Percentiles rank a stretch among this genome's conserved stretches.
Conservation (phyloP, 2,888 invertebrate genomes). For the Leucania comma region DNA sequence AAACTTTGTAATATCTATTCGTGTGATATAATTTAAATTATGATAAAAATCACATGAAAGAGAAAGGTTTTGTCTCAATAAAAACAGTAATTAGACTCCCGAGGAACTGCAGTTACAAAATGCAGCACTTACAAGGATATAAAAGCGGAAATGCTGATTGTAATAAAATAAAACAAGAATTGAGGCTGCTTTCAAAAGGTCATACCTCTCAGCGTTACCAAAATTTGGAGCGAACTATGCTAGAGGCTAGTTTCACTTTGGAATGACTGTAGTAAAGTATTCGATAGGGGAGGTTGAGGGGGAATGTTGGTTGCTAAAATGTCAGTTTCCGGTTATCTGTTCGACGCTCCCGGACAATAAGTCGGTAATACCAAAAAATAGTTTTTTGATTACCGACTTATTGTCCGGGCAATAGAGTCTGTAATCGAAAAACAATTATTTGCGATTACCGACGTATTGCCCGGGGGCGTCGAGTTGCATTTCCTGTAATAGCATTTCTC, state of each 20-base stretch:
- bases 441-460: no score
- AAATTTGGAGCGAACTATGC: constrained; percentile 22
- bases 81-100: background rate
- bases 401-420: no score
- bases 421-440: no score
- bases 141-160: background rate
- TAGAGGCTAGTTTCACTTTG: constrained; percentile 5
- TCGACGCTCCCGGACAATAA: no score
- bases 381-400: no score
- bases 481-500: constrained; percentile 16
- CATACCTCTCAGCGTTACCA: background rate
- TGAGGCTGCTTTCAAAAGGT: background rate
- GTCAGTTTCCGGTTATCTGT: constrained; percentile 21
- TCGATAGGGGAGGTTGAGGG: background rate
- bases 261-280: constrained; percentile 44
- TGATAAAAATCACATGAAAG: no score
- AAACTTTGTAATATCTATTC: no score
- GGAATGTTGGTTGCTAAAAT: constrained; percentile 29
- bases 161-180: constrained; percentile 5
- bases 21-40: no score
- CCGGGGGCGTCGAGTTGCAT: no score
- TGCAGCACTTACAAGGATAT: no score
- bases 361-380: no score
- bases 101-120: constrained; percentile 5
- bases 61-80: no score